Evolutionary conservation across 1,140 invertebrate genomes (phyloP), one percentile per base, ranked within the genome.

Genomic region (Scaptomyza graminum): DNA sequence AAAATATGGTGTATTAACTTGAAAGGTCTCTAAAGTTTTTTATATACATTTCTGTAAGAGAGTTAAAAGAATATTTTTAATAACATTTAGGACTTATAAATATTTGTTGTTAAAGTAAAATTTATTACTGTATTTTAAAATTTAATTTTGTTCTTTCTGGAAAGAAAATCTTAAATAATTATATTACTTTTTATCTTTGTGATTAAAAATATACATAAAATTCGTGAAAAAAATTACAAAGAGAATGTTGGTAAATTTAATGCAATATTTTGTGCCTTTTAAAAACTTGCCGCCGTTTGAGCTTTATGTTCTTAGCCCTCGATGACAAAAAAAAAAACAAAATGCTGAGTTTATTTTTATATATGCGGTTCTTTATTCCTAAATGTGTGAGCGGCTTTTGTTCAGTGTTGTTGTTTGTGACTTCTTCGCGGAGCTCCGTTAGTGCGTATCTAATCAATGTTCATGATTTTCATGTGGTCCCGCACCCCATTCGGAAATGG

Each of bases 371-470:
- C 28, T 71, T 65, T 31, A 6, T 31, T 41, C 9, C 34, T 34
- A n/a, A 31, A 16, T 22, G 22, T 60, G n/a, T 16, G 28, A 41
- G 28, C 6, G 28, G 28, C 6, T 31, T 31, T 31, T 31, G 28
- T 31, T 22, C 18, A 22, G 18, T 31, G 28, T 31, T 31, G 28
- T 31, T 7, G 44, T 31, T 49, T 16, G 37, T n/a, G 49, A n/a
- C 13, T n/a, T 18, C 34, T 12, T 11, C 39, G 34, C 34, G 12
- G 28, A 41, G 31, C 34, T 52, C 37, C 61, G 49, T 43, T 55
- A 34, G 62, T 68, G 82, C 63, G 60, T 65, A 70, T 60, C 74
- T 81, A 85, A 87, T 85, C 81, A 85, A 87, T 75, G 66, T 47
- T 61, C 41, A 65, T 69, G 75, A 63, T 73, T 77, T 55, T 49